These are phyloP conservation scores for Myoxocephalus aenaeus DNA, from an alignment of 2,797 vertebrate species.

Conservation along the genomic window DNA sequence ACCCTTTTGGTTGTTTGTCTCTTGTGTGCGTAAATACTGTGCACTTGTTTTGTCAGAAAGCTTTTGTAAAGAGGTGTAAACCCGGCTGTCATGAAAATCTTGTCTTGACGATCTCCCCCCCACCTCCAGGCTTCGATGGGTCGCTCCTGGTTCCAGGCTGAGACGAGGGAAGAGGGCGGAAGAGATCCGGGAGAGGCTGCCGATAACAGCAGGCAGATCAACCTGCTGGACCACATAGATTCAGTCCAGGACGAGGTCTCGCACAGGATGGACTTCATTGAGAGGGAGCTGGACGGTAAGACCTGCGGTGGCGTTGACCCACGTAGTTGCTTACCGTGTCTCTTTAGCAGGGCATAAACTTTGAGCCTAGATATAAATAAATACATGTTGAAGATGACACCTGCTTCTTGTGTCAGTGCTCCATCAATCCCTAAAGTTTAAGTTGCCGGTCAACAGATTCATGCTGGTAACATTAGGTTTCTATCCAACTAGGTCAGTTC, in stretches of 20 bases:
- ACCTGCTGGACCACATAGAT: conserved; percentile 93
- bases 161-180: conserved; percentile 61
- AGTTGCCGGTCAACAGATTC: background rate
- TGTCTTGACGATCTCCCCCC: background rate
- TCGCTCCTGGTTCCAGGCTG: conserved; percentile 59
- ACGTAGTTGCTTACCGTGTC: background rate
- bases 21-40: background rate
- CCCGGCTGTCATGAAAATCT: background rate
- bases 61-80: background rate
- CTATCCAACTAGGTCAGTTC: background rate
- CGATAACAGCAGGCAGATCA: conserved; percentile 84
- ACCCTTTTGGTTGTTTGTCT: background rate
- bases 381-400: background rate
- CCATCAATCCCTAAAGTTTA: background rate
- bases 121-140: conserved; percentile 50
- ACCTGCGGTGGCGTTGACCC: background rate
- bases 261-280: conserved; percentile 97
- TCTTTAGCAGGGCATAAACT: background rate
- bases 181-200: conserved; percentile 35
- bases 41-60: background rate
- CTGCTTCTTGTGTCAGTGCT: background rate
- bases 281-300: conserved; percentile 94
- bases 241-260: conserved; percentile 95
- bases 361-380: background rate
- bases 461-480: background rate